phyloP scores from a whole-genome alignment of 2,797 vertebrate genomes.

The Betta splendens region DNA sequence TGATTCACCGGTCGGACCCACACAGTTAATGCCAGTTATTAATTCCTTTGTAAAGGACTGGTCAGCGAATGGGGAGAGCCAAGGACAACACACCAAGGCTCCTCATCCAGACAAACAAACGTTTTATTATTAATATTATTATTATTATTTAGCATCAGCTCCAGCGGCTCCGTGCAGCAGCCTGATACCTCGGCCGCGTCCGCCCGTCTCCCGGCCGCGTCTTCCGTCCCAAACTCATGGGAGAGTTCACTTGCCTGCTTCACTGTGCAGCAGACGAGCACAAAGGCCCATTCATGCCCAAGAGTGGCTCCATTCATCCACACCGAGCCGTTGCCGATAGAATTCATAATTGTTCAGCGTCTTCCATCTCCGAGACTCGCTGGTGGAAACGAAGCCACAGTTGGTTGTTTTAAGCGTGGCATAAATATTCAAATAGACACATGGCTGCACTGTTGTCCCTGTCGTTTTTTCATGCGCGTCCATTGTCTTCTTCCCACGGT shows the following conservation, averaged over 20 bases:
- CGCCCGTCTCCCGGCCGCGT: constrained; percentile 71
- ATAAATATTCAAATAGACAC: constrained; percentile 70
- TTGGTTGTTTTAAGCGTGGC: constrained; percentile 67
- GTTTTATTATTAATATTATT: too few species aligned
- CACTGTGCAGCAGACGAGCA: constrained; percentile 64
- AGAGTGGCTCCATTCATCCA: constrained; percentile 82
- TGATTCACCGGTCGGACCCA: background rate
- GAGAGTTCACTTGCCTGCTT: constrained; percentile 77
- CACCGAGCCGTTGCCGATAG: constrained; percentile 76
- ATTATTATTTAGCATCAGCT: constrained; percentile 28
- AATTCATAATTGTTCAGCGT: constrained; percentile 81
- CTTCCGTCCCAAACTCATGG: constrained; percentile 78
- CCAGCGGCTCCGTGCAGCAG: constrained; percentile 27
- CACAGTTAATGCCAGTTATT: constrained; percentile 28
- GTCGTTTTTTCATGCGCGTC: constrained; percentile 48
- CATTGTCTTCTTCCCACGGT: constrained; percentile 60
- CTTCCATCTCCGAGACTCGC: constrained; percentile 78
- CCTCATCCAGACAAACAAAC: constrained; percentile 57
- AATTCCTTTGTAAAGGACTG: constrained; percentile 28
- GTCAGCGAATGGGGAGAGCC: constrained; percentile 40
- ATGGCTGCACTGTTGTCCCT: constrained; percentile 59
- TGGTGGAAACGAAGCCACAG: constrained; percentile 73
- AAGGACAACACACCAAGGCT: constrained; percentile 50
- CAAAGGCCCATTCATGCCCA: constrained; percentile 80
- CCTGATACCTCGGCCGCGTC: constrained; percentile 67